Base-by-base conservation (phyloP, 92 coral and sea anemone genomes). In the Epizoanthus fatuus region DNA sequence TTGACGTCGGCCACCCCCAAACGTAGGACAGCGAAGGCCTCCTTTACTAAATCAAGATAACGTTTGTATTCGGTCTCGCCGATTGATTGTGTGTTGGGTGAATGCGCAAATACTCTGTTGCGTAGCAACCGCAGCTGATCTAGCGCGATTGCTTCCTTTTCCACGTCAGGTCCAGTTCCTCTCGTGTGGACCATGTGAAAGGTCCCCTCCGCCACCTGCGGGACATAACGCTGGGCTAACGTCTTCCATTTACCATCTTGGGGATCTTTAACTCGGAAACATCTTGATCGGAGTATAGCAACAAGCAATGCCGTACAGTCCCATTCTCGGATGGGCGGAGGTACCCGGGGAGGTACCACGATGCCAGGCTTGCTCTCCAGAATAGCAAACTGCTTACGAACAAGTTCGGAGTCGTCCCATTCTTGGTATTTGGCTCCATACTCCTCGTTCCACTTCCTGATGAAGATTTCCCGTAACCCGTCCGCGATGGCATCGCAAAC, bases 331-430 rank as follows among this genome's bases (percentile, higher is more conserved):
- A 65, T 25, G 25, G 70, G 70, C 35, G 70, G 70, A 65, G 70
- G 7, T 10, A 65, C 6, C 15, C 35, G 35, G 35, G 35, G 35
- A 29, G n/a, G 38, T 8, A 9, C 16, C 4, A 10, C 7, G 42
- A 45, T 29, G 35, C 35, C 35, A 29, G 35, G 45, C 7, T 35
- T 65, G 2, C 35, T 65, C 15, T 25, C 70, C 8, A 65, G 42
- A 25, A 35, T 65, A 6, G 70, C 70, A 65, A 25, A 32, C 14
- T 65, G 70, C 40, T 35, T 38, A 65, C 70, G 70, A 5, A 65
- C 70, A 22, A 65, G 70, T 65, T 65, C 15, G 15, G 70, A 65
- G 22, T 65, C 70, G 70, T 65, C 17, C 70, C 70, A 65, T 65
- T 64, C 70, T 64, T n/a, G 40, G 45, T 35, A 9, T 22, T 10